phyloP scores from a whole-genome alignment of 1,140 invertebrate genomes.

The Apocrypta bakeri region DNA sequence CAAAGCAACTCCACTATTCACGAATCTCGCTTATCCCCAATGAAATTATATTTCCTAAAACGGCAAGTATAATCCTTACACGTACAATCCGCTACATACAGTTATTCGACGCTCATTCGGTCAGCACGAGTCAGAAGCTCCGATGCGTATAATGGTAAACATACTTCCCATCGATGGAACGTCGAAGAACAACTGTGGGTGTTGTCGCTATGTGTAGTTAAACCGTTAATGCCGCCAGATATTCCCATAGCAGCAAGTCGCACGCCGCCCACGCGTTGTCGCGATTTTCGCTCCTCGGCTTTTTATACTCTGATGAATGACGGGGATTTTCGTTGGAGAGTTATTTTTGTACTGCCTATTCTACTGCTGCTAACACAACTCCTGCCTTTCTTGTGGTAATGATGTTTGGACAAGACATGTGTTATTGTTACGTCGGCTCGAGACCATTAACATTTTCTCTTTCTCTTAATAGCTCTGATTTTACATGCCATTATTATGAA shows the following conservation, averaged over 20 bases:
- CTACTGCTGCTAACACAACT: background rate
- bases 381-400: conserved; percentile 1
- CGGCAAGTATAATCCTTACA: background rate
- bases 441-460: conserved; percentile 16
- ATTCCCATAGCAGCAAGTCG: conserved; percentile 11
- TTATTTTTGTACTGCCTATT: background rate
- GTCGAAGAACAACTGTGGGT: conserved; percentile 1
- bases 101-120: background rate
- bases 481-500: conserved; percentile 30
- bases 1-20: background rate
- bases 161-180: background rate
- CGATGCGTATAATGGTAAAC: background rate
- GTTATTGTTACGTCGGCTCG: conserved; percentile 24
- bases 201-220: conserved; percentile 21
- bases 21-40: background rate
- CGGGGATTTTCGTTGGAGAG: background rate
- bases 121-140: background rate
- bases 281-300: background rate
- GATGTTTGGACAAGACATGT: conserved; percentile 24
- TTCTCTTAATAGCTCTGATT: conserved; percentile 30
- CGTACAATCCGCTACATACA: background rate
- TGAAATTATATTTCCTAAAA: conserved; percentile 3
- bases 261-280: conserved; percentile 14
- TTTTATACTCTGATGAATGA: background rate
- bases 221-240: conserved; percentile 36